Base-by-base conservation (phyloP, 2,888 invertebrate species). In the Campaea margaritaria region DNA sequence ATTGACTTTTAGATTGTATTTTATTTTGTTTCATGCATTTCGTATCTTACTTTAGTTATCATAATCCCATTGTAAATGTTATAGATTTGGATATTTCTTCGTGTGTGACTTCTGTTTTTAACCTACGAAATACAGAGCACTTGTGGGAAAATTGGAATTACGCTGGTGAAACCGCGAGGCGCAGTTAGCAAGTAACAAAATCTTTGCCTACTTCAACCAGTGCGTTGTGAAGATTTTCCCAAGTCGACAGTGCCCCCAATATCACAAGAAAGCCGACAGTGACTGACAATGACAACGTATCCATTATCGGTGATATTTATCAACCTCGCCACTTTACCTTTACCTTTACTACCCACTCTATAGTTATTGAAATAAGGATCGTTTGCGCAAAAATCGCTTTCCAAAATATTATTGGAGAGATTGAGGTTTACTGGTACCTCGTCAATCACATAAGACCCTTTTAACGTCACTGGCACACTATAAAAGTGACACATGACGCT, bases 381-480 rank as follows among this genome's bases (percentile, higher is more conserved):
- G 59, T 14, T 66, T 67, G 68, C 0, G 34, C n/a, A 38, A 52
- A 43, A 27, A 39, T 16, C 15, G 12, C 9, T 15, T 31, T 31
- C n/a, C 10, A n/a, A 14, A 36, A 34, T 64, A 41, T 7, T 27
- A 14, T 49, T 21, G 44, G 57, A 50, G 38, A 49, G 50, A 55
- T 59, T 46, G 59, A 66, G 70, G 60, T 70, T 67, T 70, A 64
- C 67, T 64, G 59, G 63, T 50, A 48, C 75, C 70, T 75, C 80
- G 76, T 83, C 79, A 72, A 83, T 84, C 85, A 78, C 72, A 69
- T 58, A 55, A 48, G 75, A 78, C 78, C 83, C 81, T 81, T 82
- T 84, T 82, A 83, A 78, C 79, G 82, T 81, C 81, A 64, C 59
- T 56, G 60, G 72, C 76, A 74, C 74, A 74, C 74, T 75, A 74